phyloP scores from a whole-genome alignment of 1,140 invertebrate species.

The Trichomalopsis sarcophagae region DNA sequence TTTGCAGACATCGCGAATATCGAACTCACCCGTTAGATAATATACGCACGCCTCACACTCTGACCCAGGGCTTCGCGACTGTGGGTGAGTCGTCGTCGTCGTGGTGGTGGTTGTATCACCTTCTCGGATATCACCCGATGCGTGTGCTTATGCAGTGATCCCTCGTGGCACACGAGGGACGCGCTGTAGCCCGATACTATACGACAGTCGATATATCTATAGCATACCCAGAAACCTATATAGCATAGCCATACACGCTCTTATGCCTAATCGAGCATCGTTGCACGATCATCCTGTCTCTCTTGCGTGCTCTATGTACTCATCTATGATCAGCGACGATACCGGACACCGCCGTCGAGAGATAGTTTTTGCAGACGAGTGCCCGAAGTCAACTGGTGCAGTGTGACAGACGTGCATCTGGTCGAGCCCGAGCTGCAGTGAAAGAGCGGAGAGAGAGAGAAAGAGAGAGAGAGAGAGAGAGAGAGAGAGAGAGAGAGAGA shows the following conservation, averaged over 20 bases:
- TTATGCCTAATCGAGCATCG: background rate
- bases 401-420: background rate
- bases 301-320: background rate
- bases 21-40: conserved; percentile 13
- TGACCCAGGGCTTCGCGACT: conserved; percentile 15
- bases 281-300: background rate
- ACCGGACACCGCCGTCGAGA: background rate
- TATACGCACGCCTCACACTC: background rate
- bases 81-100: conserved; percentile 1
- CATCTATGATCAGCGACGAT: background rate
- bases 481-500: background rate
- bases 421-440: background rate
- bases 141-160: background rate
- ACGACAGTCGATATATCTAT: background rate
- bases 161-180: background rate
- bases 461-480: background rate
- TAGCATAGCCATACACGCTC: background rate
- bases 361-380: background rate
- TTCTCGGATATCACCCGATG: background rate
- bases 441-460: background rate
- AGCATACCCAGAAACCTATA: background rate
- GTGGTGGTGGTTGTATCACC: background rate
- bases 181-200: background rate
- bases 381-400: background rate
- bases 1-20: background rate